These are phyloP conservation scores for Drosophila ohnishii DNA, from an alignment of 1,140 invertebrate genomes.

Conservation along the genomic window DNA sequence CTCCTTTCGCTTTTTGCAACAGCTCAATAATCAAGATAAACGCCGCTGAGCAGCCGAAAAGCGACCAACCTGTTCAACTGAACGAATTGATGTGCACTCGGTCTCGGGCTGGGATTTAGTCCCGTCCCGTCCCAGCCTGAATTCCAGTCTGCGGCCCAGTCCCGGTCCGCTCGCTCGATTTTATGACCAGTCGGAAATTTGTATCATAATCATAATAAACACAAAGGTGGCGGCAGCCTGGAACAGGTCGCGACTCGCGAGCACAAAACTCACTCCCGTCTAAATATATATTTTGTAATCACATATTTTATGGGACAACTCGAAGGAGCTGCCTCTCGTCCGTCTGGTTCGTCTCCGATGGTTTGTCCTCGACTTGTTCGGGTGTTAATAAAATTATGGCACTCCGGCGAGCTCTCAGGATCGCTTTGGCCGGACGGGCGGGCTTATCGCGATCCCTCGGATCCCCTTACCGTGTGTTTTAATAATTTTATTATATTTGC, in stretches of 20 bases:
- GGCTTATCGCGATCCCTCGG: constrained; percentile 51
- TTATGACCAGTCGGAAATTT: constrained; percentile 62
- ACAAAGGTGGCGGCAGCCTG: constrained; percentile 45
- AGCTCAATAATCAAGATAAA: constrained; percentile 77
- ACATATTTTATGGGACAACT: constrained; percentile 80
- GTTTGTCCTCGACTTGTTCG: constrained; percentile 45
- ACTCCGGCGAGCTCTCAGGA: constrained; percentile 42
- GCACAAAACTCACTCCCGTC: constrained; percentile 39
- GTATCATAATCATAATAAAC: constrained; percentile 78
- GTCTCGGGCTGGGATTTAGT: constrained; percentile 15
- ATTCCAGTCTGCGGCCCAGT: constrained; percentile 10
- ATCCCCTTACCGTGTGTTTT: constrained; percentile 68
- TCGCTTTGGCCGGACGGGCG: constrained; percentile 1
- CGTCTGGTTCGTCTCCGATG: constrained; percentile 24
- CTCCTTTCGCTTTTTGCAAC: constrained; percentile 55
- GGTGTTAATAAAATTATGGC: constrained; percentile 78
- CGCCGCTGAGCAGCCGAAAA: constrained; percentile 54
- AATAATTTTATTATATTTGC: constrained; percentile 79
- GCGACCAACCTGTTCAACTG: constrained; percentile 71
- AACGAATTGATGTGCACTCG: constrained; percentile 71
- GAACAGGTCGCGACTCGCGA: constrained; percentile 47
- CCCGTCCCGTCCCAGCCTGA: neutral
- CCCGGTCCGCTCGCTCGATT: constrained; percentile 10
- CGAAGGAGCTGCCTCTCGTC: constrained; percentile 13
- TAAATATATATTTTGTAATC: constrained; percentile 77